These are phyloP conservation scores for Synaphobranchus kaupii DNA, from an alignment of 2,797 vertebrate genomes.

Conservation along the genomic window DNA sequence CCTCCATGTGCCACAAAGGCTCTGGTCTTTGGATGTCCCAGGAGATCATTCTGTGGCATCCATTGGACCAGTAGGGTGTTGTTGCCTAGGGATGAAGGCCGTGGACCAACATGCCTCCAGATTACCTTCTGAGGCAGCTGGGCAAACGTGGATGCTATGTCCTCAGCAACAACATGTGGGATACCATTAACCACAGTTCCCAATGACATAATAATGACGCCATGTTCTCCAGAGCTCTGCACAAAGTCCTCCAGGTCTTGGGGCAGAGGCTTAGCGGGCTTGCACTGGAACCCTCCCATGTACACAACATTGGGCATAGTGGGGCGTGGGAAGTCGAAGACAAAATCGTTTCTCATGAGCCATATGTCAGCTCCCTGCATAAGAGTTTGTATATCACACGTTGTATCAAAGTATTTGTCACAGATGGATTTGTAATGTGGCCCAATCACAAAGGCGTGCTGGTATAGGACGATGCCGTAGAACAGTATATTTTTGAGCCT, in stretches of 20 bases:
- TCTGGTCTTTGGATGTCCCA: slow-evolving; percentile 53
- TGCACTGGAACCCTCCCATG: slow-evolving; percentile 60
- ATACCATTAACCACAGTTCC: slow-evolving; percentile 48
- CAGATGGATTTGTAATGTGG: slow-evolving; percentile 34
- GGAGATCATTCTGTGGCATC: slow-evolving; percentile 59
- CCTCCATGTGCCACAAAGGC: slow-evolving; percentile 56
- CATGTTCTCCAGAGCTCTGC: slow-evolving; percentile 55
- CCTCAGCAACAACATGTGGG: slow-evolving; percentile 33
- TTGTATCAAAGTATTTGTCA: slow-evolving; percentile 31
- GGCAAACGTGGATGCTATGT: slow-evolving; percentile 51
- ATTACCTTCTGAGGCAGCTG: slow-evolving; percentile 55
- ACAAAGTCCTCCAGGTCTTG: slow-evolving; percentile 57
- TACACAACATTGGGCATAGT: slow-evolving; percentile 62
- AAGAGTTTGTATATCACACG: slow-evolving; percentile 24
- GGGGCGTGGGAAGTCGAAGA: slow-evolving; percentile 58
- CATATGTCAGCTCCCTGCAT: slow-evolving; percentile 54
- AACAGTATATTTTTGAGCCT: slow-evolving; percentile 39
- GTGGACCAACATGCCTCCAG: slow-evolving; percentile 50
- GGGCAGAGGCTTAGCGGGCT: slow-evolving; percentile 51
- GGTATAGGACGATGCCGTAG: slow-evolving; percentile 7
- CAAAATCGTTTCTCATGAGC: slow-evolving; percentile 57
- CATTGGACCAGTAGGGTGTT: slow-evolving; percentile 56
- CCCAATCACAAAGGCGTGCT: slow-evolving; percentile 28
- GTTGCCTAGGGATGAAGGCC: slow-evolving; percentile 46
- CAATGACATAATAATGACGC: slow-evolving; percentile 62